Base-by-base conservation (phyloP, 2,797 vertebrate genomes). In the Pipistrellus nathusii region DNA sequence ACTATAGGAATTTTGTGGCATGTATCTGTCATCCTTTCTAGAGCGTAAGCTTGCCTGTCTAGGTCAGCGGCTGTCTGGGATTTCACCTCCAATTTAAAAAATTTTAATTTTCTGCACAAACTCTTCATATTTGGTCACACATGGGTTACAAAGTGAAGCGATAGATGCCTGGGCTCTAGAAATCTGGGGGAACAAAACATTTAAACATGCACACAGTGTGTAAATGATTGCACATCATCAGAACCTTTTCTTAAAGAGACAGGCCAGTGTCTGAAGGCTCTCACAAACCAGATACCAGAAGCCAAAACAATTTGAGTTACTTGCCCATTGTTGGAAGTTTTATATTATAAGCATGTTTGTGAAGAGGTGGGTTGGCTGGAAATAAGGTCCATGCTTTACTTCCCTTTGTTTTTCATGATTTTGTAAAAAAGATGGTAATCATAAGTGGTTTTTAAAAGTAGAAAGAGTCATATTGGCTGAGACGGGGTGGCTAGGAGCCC, bases 1-100 rank as follows among this genome's bases (percentile, higher is more conserved):
- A 55, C 20, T 90, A 91, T 53, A 93, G 91, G 91, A 84, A 92
- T 78, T 93, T 96, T 89, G 86, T 92, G 76, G 48, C 83, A 14
- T 64, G 44, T 93, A 81, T 95, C 95, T 93, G 66, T 96, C 91
- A 96, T 96, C 57, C 80, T 97, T 38, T 89, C 75, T 64, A 27
- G 64, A 78, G 55, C 57, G 6, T 78, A 73, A 75, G n/a, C 72
- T 94, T 97, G 46, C 85, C 68, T 97, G 41, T 88, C 72, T 38
- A 87, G 30, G 44, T 94, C 30, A 69, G 53, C 82, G 83, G 57
- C 68, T 90, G 55, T 27, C 46, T 94, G 51, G 44, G 73, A 88
- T 88, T 96, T 92, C 78, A 81, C 46, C 41, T 48, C 30, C 83
- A 85, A 44, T 77, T 62, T 85, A 77, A 84, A 0, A 59, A 59